Evolutionary conservation across 2,888 invertebrate genomes (phyloP).

Genomic region (Invenusta paracnida): DNA sequence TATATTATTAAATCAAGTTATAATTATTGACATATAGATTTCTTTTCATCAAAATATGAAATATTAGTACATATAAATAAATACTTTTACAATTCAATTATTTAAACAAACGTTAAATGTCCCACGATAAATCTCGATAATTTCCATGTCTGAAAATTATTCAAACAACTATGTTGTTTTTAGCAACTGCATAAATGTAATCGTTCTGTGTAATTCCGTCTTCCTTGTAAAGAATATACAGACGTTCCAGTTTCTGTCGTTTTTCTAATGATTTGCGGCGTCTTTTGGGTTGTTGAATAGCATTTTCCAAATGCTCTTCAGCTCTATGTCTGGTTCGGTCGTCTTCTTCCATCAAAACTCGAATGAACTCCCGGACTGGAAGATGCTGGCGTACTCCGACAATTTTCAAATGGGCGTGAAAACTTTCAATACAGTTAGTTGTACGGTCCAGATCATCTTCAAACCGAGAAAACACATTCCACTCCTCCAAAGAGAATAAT

Average conservation of each 20-base stretch:
- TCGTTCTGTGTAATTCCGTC: neutral
- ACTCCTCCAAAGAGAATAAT: slow-evolving; percentile 12
- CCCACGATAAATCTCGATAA: too few relatives aligned
- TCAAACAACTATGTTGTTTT: slow-evolving; percentile 3
- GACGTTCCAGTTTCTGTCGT: neutral
- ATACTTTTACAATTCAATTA: too few relatives aligned
- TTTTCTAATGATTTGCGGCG: slow-evolving; percentile 6
- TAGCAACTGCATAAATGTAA: slow-evolving; percentile 4
- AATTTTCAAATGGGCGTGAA: slow-evolving; percentile 4
- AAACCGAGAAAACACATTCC: slow-evolving; percentile 1
- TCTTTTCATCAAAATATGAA: too few relatives aligned
- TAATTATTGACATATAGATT: too few relatives aligned
- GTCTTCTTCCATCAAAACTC: slow-evolving; percentile 12
- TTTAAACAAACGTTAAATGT: too few relatives aligned
- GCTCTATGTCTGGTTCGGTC: neutral
- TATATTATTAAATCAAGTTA: too few relatives aligned
- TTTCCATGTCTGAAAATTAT: neutral
- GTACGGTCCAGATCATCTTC: neutral
- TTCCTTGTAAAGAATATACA: slow-evolving; percentile 1
- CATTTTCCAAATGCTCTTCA: slow-evolving; percentile 3
- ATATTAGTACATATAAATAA: too few relatives aligned
- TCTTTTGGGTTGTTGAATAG: neutral
- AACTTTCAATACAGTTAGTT: neutral
- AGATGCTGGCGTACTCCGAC: slow-evolving; percentile 15
- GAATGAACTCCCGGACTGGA: slow-evolving; percentile 9